Base-by-base conservation (phyloP, 2,113 vertebrate genomes). In the Athene cunicularia region DNA sequence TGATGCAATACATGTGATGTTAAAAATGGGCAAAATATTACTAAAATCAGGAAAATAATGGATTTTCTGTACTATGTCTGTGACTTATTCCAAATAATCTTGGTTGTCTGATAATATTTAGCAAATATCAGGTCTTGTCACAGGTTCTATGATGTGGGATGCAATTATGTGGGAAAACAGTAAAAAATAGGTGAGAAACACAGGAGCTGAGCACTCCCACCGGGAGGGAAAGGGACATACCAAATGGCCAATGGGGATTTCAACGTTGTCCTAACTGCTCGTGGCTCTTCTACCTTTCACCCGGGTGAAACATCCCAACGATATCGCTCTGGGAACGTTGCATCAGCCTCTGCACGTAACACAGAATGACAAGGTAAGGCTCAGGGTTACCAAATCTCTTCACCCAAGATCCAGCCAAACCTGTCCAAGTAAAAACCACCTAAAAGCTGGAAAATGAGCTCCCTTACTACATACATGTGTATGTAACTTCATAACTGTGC, bases 391-490 rank as follows among this genome's bases (percentile, higher is more conserved):
- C 64, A 27, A 41, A 45, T 2, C 12, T 16, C 52, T 22, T n/a
- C 39, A 4, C 6, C 20, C 30, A 11, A 22, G 33, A 80, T 11
- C 52, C 58, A 18, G 63, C 39, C 59, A 50, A 86, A 86, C 50
- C 30, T 2, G 18, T 30, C n/a, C 3, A 2, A 9, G 37, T 4
- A 58, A 33, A 11, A 45, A 18, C 37, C 27, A 9, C 5, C 2
- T 11, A 32, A 53, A 66, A 55, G 12, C 9, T 1, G 10, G 47
- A 41, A n/a, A 68, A 52, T 3, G 0, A 14, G 9, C 52, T 43
- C 77, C 50, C 55, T 11, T 4, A 3, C 11, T 11, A 3, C 5
- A 0, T 2, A 5, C 1, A 3, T 1, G 1, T 0, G 19, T 2
- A 7, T 0, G 4, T 1, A 15, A 39, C 19, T 16, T 12, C 49